Evolutionary conservation across 2,797 vertebrate species (phyloP), one percentile per base, ranked within the genome.

Genomic region (Carapus acus): DNA sequence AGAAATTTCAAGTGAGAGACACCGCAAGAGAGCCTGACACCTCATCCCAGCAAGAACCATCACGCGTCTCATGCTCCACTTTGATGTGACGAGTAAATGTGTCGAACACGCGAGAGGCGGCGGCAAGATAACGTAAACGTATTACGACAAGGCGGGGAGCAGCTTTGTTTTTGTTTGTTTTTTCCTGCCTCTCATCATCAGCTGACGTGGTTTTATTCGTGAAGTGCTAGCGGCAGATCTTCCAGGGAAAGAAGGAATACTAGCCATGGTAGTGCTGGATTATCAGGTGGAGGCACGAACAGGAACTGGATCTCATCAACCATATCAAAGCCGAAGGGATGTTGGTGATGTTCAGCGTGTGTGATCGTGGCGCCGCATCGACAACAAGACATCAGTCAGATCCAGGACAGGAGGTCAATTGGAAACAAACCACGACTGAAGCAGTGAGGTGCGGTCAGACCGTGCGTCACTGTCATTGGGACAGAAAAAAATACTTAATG

Each of bases 41-140:
- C 43, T 65, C 61, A 49, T 66, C 58, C 33, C 44, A 62, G 33
- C 34, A 37, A 37, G 43, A 69, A 64, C 43, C 34, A 36, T 37
- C 49, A 36, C 22, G 8, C 63, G 60, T 58, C 40, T 41, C 65
- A 65, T 47, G 27, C 41, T 18, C 38, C 19, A 37, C 49, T 71
- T 55, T 68, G 61, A 68, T 62, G 57, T 62, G 54, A 52, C 71
- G 49, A 76, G 44, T 38, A 18, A 45, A 64, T 45, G 43, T 60
- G 48, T 22, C 6, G 5, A 20, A 39, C 20, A 44, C 53, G 44
- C 58, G 24, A 4, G 24, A 5, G 4, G 54, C 41, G 52, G 11
- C 9, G 24, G 43, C 44, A 65, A 52, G 54, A 31, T 62, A 54
- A 67, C 60, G 43, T 64, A 67, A 69, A 71, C 61, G 43, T 54